Percentiles rank a stretch among this genome's conserved stretches.
phyloP scores from a whole-genome alignment of 2,797 vertebrate species.

The Aplochiton taeniatus region DNA sequence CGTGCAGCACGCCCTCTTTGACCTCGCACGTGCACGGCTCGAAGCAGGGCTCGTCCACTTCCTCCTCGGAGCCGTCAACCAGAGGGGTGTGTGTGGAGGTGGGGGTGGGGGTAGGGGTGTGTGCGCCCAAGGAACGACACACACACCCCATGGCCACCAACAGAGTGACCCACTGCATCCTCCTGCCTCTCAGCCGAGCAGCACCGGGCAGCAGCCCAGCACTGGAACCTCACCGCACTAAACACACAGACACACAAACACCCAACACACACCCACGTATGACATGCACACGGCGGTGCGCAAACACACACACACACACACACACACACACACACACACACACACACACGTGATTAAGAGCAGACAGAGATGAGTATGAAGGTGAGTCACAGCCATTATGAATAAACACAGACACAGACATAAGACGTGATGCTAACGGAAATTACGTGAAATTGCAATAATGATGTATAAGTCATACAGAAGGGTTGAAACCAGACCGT shows the following conservation, averaged over 20 bases:
- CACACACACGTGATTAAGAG: constrained; percentile 16
- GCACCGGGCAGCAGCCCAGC: constrained; percentile 69
- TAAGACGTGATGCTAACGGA: constrained; percentile 34
- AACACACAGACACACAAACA: constrained; percentile 15
- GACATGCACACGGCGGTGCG: neutral
- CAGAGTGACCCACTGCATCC: constrained; percentile 80
- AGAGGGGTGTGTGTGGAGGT: constrained; percentile 77
- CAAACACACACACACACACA: constrained; percentile 8
- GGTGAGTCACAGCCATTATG: constrained; percentile 66
- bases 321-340: no score
- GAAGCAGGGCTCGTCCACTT: constrained; percentile 80
- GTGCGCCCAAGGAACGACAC: constrained; percentile 61
- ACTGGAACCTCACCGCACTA: constrained; percentile 74
- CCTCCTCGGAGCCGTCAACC: constrained; percentile 79
- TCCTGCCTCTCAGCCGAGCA: constrained; percentile 66
- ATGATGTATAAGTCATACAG: constrained; percentile 34
- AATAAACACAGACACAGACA: constrained; percentile 50
- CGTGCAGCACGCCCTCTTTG: constrained; percentile 95
- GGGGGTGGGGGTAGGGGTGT: constrained; percentile 70
- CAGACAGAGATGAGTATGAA: constrained; percentile 47
- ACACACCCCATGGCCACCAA: constrained; percentile 70
- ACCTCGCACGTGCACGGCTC: constrained; percentile 95
- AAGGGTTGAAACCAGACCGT: constrained; percentile 38
- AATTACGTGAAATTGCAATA: constrained; percentile 54
- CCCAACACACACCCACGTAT: neutral